These are phyloP conservation scores for Leptoteleia sp. DNA, from an alignment of 1,140 invertebrate genomes.

Conservation along the genomic window DNA sequence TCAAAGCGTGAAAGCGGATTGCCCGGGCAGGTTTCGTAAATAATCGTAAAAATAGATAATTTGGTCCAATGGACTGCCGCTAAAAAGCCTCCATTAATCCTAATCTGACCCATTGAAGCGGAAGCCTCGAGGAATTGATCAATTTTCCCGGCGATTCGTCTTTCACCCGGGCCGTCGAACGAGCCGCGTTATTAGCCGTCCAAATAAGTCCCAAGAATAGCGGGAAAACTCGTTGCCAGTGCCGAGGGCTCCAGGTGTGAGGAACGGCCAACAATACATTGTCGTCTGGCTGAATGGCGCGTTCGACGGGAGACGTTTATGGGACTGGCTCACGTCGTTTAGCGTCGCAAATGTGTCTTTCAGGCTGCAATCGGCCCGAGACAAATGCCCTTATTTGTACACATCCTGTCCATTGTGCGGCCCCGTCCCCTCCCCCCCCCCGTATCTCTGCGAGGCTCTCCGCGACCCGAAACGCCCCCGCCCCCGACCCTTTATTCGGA, in stretches of 20 bases:
- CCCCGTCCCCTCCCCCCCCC: slow-evolving; percentile 39
- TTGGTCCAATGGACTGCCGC: slow-evolving; percentile 26
- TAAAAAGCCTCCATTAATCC: slow-evolving; percentile 62
- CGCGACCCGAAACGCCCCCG: slow-evolving; percentile 13
- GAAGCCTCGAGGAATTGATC: slow-evolving; percentile 56
- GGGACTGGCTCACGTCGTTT: slow-evolving; percentile 68
- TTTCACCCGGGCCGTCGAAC: slow-evolving; percentile 12
- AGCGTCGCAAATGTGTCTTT: slow-evolving; percentile 76
- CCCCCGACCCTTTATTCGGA: slow-evolving; percentile 50
- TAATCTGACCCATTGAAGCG: slow-evolving; percentile 60
- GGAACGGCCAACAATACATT: slow-evolving; percentile 75
- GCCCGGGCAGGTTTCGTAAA: slow-evolving; percentile 50
- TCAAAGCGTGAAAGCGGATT: slow-evolving; percentile 47
- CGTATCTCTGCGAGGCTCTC: no score
- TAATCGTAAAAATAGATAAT: slow-evolving; percentile 56
- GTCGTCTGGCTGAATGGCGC: slow-evolving; percentile 71
- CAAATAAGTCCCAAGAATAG: slow-evolving; percentile 47
- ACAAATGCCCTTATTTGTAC: slow-evolving; percentile 82
- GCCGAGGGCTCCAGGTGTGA: slow-evolving; percentile 74
- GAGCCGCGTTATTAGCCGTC: slow-evolving; percentile 55
- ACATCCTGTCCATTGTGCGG: slow-evolving; percentile 80
- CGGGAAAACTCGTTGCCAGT: slow-evolving; percentile 50
- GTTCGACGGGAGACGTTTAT: slow-evolving; percentile 62
- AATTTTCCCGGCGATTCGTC: slow-evolving; percentile 60
- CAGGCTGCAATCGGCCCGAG: slow-evolving; percentile 75